Conservation (phyloP, 2,888 invertebrate genomes). For the Sarcophaga caerulescens region DNA sequence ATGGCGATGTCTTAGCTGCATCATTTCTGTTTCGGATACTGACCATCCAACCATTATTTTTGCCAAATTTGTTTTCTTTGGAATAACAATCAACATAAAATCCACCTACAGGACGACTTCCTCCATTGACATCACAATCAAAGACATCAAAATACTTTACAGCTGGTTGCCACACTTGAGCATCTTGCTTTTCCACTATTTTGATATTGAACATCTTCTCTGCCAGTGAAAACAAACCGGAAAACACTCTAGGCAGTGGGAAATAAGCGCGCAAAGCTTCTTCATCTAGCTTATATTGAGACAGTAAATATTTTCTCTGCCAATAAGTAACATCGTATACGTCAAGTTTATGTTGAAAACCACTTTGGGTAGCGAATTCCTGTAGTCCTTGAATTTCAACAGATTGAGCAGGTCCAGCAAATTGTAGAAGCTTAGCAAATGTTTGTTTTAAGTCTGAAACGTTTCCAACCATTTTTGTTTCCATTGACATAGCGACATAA, state of each 20-base stretch:
- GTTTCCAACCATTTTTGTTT: slow-evolving; percentile 94
- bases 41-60: slow-evolving; percentile 89
- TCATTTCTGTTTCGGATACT: slow-evolving; percentile 88
- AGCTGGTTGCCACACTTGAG: slow-evolving; percentile 92
- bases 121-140: slow-evolving; percentile 81
- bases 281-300: slow-evolving; percentile 87
- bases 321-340: slow-evolving; percentile 95
- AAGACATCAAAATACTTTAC: slow-evolving; percentile 91
- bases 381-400: slow-evolving; percentile 87
- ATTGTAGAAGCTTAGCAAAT: slow-evolving; percentile 85
- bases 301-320: slow-evolving; percentile 88
- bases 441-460: slow-evolving; percentile 88
- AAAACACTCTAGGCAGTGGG: slow-evolving; percentile 90
- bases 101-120: slow-evolving; percentile 85
- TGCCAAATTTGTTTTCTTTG: slow-evolving; percentile 85
- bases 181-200: slow-evolving; percentile 85
- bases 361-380: slow-evolving; percentile 87
- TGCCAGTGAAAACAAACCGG: slow-evolving; percentile 88
- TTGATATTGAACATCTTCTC: slow-evolving; percentile 90
- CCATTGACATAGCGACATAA: slow-evolving; percentile 94
- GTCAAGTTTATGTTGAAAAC: slow-evolving; percentile 86
- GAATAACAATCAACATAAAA: slow-evolving; percentile 93
- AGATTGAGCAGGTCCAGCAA: slow-evolving; percentile 88
- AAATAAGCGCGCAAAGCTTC: slow-evolving; percentile 90
- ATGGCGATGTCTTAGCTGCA: slow-evolving; percentile 85